Conservation (phyloP, 2,888 invertebrate species). For the Noctua janthe region DNA sequence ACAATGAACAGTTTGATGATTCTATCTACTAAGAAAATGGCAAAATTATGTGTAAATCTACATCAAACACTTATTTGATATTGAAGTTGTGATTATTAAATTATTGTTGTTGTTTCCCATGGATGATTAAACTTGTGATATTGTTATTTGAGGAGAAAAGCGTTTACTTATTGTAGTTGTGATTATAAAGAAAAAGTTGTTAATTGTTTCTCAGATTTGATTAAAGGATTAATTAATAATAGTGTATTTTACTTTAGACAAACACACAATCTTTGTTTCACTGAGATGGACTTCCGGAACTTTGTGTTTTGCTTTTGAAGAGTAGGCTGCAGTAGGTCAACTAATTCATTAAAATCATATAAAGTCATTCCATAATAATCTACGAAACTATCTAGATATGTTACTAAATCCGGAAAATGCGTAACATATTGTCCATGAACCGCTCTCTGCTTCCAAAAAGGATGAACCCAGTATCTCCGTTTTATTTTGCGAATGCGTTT, state of each 20-base stretch:
- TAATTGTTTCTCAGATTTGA: slow-evolving; percentile 43
- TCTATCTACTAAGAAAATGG: slow-evolving; percentile 48
- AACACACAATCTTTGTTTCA: slow-evolving; percentile 44
- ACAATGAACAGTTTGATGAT: slow-evolving; percentile 46
- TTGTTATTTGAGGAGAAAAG: slow-evolving; percentile 45
- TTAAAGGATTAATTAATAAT: slow-evolving; percentile 42
- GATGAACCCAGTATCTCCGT: slow-evolving; percentile 39
- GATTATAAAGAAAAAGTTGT: slow-evolving; percentile 36
- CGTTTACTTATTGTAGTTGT: slow-evolving; percentile 35
- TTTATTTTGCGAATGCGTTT: slow-evolving; percentile 25
- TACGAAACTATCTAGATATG: slow-evolving; percentile 49
- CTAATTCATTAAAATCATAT: slow-evolving; percentile 48
- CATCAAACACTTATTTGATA: slow-evolving; percentile 43
- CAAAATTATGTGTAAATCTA: slow-evolving; percentile 48
- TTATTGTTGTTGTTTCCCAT: slow-evolving; percentile 41
- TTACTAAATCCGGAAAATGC: slow-evolving; percentile 49
- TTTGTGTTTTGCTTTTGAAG: slow-evolving; percentile 41
- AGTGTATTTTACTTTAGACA: slow-evolving; percentile 43
- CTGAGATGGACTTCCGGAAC: slow-evolving; percentile 44
- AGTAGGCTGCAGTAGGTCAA: slow-evolving; percentile 41
- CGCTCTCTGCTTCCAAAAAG: slow-evolving; percentile 49
- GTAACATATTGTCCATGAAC: slow-evolving; percentile 53
- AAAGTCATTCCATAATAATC: slow-evolving; percentile 49
- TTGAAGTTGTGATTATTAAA: slow-evolving; percentile 39
- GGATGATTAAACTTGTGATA: slow-evolving; percentile 43